phyloP scores from a whole-genome alignment of 2,888 invertebrate genomes.

The Auanema freiburgensis region DNA sequence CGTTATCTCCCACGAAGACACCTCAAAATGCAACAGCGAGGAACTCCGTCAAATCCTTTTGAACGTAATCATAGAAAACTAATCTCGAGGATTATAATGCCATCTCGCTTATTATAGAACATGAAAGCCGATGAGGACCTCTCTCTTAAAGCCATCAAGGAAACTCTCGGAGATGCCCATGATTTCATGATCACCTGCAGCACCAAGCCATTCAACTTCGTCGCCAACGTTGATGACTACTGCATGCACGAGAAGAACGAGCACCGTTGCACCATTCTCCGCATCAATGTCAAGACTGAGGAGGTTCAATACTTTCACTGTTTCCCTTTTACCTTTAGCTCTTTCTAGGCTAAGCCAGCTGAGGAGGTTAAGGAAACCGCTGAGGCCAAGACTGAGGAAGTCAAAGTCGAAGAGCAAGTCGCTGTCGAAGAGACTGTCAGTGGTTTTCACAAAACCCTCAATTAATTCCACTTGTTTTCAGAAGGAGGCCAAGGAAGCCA shows the following conservation, averaged over 20 bases:
- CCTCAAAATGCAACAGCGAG: slow-evolving; percentile 42
- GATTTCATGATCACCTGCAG: slow-evolving; percentile 40
- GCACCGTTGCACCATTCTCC: slow-evolving; percentile 37
- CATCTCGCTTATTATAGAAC: slow-evolving; percentile 20
- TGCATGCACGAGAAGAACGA: slow-evolving; percentile 34
- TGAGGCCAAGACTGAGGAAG: too few species aligned
- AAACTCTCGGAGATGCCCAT: slow-evolving; percentile 22
- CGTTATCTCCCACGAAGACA: slow-evolving; percentile 36
- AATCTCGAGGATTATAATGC: not conserved
- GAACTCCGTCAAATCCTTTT: slow-evolving; percentile 36
- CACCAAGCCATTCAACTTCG: slow-evolving; percentile 41
- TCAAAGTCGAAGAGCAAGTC: too few species aligned
- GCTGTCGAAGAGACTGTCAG: too few species aligned
- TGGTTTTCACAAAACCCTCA: too few species aligned
- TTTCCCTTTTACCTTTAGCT: too few species aligned
- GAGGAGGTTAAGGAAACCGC: not conserved
- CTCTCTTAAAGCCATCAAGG: slow-evolving; percentile 35
- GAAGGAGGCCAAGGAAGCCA: too few species aligned
- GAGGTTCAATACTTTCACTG: slow-evolving; percentile 1
- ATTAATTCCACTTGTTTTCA: too few species aligned
- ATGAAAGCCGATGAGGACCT: slow-evolving; percentile 30
- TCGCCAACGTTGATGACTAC: slow-evolving; percentile 44
- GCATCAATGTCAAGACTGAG: slow-evolving; percentile 30
- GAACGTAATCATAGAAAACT: slow-evolving; percentile 17
- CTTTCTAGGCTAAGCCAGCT: slow-evolving; percentile 7